Conservation (phyloP, 92 coral and sea anemone species). For the Zoanthus sociatus region DNA sequence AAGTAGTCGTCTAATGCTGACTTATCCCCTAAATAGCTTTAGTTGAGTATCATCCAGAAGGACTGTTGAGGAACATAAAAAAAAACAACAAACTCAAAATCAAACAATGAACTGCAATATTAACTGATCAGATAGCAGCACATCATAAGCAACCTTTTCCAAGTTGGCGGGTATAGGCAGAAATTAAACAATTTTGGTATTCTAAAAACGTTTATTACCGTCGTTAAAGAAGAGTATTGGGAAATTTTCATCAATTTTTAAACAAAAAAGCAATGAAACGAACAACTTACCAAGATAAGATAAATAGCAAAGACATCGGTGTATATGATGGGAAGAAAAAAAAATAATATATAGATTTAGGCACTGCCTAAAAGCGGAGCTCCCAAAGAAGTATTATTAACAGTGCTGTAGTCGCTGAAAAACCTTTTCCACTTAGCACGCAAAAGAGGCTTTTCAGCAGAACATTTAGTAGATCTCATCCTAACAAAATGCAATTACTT, state of each 20-base stretch:
- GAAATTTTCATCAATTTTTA: slow-evolving; percentile 9
- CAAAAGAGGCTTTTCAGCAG: too few relatives aligned
- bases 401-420: too few relatives aligned
- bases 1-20: slow-evolving; percentile 39
- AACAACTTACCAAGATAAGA: slow-evolving; percentile 3
- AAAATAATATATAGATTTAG: too few relatives aligned
- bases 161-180: neutral
- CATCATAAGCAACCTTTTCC: slow-evolving; percentile 7
- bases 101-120: slow-evolving; percentile 25
- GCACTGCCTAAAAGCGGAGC: too few relatives aligned
- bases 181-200: neutral
- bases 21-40: slow-evolving; percentile 31
- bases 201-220: slow-evolving; percentile 1
- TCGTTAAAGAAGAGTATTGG: neutral
- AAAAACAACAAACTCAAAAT: slow-evolving; percentile 7
- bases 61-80: slow-evolving; percentile 5
- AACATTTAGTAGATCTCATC: too few relatives aligned
- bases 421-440: too few relatives aligned
- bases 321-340: too few relatives aligned
- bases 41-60: slow-evolving; percentile 14
- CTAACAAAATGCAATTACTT: too few relatives aligned
- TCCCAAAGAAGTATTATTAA: too few relatives aligned
- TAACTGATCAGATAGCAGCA: slow-evolving; percentile 38
- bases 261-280: slow-evolving; percentile 2
- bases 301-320: neutral